Evolutionary conservation across 1,140 invertebrate genomes (phyloP), one percentile per base, ranked within the genome.

Genomic region (Neelides sp.): DNA sequence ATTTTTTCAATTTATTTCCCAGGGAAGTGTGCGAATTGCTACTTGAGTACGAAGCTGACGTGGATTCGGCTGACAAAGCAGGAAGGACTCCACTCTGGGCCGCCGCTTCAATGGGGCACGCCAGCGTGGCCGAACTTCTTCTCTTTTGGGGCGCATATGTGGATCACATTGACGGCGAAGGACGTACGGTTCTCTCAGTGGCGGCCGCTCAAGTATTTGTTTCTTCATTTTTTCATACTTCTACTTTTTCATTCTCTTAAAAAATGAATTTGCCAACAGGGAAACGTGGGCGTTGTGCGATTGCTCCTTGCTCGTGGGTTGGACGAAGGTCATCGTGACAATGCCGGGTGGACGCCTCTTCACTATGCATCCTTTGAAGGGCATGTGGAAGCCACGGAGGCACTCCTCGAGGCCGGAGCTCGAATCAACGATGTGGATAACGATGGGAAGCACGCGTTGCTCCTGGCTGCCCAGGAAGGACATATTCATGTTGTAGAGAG

Each of bases 321-420:
- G 30, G 92, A 92, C 64, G 88, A 92, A 63, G 84, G 87, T 52
- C 88, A 92, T 63, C 70, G 86, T 26, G 87, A 89, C 60, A 89
- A 90, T 36, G 83, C 85, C 0, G 90, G 91, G 0, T 93, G 88
- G 89, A 92, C 89, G 3, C 89, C 90, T 2, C 65, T 96, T 26
- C 91, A 95, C 65, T 92, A 86, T 61, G 82, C 89, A 7, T 86
- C 90, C 19, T 92, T 92, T 63, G 90, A 95, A 70, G 89, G 87
- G 66, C 90, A 95, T 66, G 69, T 77, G 48, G 85, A 89, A 61
- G 90, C 93, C 20, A 85, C 85, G 59, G 79, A 87, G 54, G 79
- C 84, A 8, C 68, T 96, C 17, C 65, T 94, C 0, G 88, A 93
- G 63, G 85, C 85, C n/a, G 90, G 90, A 1, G 89, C 90, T 0